phyloP scores from a whole-genome alignment of 2,888 invertebrate genomes.

The Torymus auratus region DNA sequence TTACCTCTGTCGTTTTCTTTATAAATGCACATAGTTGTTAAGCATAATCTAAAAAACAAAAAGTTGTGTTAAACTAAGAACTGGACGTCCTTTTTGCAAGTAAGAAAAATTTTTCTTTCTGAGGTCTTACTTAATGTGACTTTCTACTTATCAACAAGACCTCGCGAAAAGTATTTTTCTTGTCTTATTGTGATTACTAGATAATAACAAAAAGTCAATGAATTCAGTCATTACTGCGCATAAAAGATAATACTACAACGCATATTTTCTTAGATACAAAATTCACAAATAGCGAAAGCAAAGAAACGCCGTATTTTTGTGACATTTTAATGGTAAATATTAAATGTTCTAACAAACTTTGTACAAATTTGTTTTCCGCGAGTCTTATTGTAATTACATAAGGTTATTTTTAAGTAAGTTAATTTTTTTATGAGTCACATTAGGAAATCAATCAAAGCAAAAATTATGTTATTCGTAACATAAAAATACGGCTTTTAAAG shows the following conservation, averaged over 20 bases:
- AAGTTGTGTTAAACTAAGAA: slow-evolving; percentile 27
- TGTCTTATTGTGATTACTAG: slow-evolving; percentile 36
- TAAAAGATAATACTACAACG: slow-evolving; percentile 2
- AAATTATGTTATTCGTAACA: slow-evolving; percentile 4
- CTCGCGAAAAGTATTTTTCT: slow-evolving; percentile 35
- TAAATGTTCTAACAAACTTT: slow-evolving; percentile 18
- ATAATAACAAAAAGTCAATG: slow-evolving; percentile 17
- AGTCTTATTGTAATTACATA: slow-evolving; percentile 13
- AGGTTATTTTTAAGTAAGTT: slow-evolving; percentile 16
- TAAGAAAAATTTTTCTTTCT: slow-evolving; percentile 28
- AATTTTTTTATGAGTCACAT: slow-evolving; percentile 13
- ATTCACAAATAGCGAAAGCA: slow-evolving; percentile 27
- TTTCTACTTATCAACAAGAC: slow-evolving; percentile 41
- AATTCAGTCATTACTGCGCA: slow-evolving; percentile 14
- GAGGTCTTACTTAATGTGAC: slow-evolving; percentile 39
- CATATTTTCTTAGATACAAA: slow-evolving; percentile 25
- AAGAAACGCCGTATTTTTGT: slow-evolving; percentile 29
- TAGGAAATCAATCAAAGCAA: too few relatives aligned
- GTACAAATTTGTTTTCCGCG: slow-evolving; percentile 9
- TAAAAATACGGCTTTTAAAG: slow-evolving; percentile 30
- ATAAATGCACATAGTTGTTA: slow-evolving; percentile 35
- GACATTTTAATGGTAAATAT: slow-evolving; percentile 1
- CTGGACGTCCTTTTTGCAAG: not conserved
- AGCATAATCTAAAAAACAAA: not conserved
- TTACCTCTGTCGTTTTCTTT: slow-evolving; percentile 4